phyloP scores from a whole-genome alignment of 2,113 vertebrate genomes.

The Polypterus bichir region DNA sequence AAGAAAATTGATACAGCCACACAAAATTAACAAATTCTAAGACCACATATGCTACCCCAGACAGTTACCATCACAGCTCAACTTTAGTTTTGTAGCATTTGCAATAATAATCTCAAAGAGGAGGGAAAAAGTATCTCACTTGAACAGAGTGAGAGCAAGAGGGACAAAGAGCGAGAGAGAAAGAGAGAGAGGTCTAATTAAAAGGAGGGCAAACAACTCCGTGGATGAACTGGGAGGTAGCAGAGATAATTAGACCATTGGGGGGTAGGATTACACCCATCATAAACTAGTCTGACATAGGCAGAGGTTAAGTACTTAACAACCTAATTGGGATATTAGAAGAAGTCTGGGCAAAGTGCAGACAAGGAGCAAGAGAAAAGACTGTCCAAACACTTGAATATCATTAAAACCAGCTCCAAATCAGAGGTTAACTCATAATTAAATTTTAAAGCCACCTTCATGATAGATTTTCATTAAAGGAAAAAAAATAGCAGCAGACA shows the following conservation, averaged over 20 bases:
- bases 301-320: conserved; percentile 67
- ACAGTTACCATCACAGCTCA: too few relatives aligned
- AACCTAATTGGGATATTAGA: conserved; percentile 74
- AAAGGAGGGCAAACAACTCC: conserved; percentile 79
- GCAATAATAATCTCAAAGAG: too few relatives aligned
- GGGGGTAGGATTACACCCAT: conserved; percentile 80
- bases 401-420: conserved; percentile 36
- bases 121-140: too few relatives aligned
- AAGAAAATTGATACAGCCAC: too few relatives aligned
- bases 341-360: conserved; percentile 60
- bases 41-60: too few relatives aligned
- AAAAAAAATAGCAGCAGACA: too few relatives aligned
- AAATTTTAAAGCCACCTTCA: conserved; percentile 48
- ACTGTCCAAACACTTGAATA: conserved; percentile 30
- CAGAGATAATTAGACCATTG: conserved; percentile 94
- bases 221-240: conserved; percentile 93
- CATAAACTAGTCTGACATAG: conserved; percentile 72
- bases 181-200: conserved; percentile 62
- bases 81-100: too few relatives aligned
- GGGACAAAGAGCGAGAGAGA: too few relatives aligned
- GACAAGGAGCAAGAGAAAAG: conserved; percentile 63
- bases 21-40: too few relatives aligned
- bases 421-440: conserved; percentile 47
- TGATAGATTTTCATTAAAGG: too few relatives aligned
- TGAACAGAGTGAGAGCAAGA: too few relatives aligned